These are phyloP conservation scores for Stenichneumon culpator DNA, from an alignment of 2,888 invertebrate genomes.

Conservation along the genomic window DNA sequence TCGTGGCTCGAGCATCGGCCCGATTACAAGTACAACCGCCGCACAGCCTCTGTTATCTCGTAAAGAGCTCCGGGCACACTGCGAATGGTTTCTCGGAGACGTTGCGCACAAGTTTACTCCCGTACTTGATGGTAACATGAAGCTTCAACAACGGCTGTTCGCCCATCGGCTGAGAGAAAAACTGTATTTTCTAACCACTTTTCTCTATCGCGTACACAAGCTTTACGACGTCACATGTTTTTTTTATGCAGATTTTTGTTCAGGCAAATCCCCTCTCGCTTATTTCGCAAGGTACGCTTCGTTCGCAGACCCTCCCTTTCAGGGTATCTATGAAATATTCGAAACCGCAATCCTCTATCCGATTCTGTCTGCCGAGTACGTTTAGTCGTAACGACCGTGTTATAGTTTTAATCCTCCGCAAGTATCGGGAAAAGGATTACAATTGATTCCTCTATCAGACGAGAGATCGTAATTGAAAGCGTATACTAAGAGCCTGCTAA, in stretches of 20 bases:
- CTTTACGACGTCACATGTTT: not conserved
- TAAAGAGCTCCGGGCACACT: constrained; percentile 3
- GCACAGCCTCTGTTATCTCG: constrained; percentile 16
- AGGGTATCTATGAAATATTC: not conserved
- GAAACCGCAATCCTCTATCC: not conserved
- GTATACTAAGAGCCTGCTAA: not conserved
- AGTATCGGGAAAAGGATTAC: constrained; percentile 27
- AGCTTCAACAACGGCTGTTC: constrained; percentile 19
- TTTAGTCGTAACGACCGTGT: not conserved
- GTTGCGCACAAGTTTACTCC: constrained; percentile 18
- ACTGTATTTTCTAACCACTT: not conserved
- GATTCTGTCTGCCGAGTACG: not conserved
- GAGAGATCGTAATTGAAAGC: not conserved
- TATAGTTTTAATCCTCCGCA: constrained; percentile 16
- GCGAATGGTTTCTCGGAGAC: constrained; percentile 1
- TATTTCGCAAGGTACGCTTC: too few species aligned
- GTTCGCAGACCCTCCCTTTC: not conserved
- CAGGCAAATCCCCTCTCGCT: not conserved
- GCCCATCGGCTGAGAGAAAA: not conserved
- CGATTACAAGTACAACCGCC: not conserved
- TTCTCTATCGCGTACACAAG: not conserved
- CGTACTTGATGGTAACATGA: constrained; percentile 42
- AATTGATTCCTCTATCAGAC: not conserved
- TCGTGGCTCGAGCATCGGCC: not conserved
- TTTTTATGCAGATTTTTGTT: not conserved